Evolutionary conservation across 1,140 invertebrate species (phyloP).

Genomic region (Scaptomyza hsui): DNA sequence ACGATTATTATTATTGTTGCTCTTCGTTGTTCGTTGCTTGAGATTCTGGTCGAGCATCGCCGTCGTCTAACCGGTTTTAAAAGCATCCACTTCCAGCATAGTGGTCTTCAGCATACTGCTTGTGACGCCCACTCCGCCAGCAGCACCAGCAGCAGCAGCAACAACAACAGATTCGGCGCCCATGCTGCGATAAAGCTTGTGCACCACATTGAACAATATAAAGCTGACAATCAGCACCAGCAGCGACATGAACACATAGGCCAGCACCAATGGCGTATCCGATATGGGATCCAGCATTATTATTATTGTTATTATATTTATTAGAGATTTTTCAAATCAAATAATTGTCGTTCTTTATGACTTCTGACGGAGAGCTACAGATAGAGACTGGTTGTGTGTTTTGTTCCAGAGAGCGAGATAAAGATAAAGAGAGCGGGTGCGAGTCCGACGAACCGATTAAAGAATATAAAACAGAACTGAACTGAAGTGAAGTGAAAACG

Average conservation of each 20-base stretch:
- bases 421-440: neutral
- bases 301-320: neutral
- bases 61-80: conserved; percentile 68
- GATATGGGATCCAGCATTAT: conserved; percentile 76
- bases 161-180: neutral
- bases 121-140: conserved; percentile 25
- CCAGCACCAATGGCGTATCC: conserved; percentile 76
- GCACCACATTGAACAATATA: conserved; percentile 77
- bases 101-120: conserved; percentile 49
- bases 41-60: conserved; percentile 24
- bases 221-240: conserved; percentile 77
- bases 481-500: conserved; percentile 29
- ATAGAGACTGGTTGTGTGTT: neutral
- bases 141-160: neutral
- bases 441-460: conserved; percentile 6
- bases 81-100: conserved; percentile 57
- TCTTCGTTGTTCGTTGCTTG: conserved; percentile 7
- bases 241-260: conserved; percentile 76
- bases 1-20: neutral
- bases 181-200: conserved; percentile 71
- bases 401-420: neutral
- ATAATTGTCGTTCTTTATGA: neutral
- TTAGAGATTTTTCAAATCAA: neutral
- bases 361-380: neutral
- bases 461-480: neutral